A percentile compares a stretch with the other conserved stretches of the same genome.
Evolutionary conservation across 2,797 vertebrate genomes (phyloP).

Genomic region (Pseudochaenichthys georgianus): DNA sequence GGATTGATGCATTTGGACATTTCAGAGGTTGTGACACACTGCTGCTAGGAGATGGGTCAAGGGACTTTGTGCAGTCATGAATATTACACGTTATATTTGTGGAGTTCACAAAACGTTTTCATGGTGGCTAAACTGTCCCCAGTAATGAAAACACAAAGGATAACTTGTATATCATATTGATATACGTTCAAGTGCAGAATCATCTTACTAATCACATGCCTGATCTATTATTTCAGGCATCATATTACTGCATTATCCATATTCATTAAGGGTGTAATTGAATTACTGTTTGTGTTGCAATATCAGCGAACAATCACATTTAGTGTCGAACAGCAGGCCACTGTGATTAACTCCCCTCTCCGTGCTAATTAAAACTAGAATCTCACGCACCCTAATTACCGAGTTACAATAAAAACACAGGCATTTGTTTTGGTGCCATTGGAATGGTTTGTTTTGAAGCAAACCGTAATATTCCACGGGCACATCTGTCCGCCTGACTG

Average conservation of each 20-base stretch:
- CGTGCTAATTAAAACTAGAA: constrained; percentile 55
- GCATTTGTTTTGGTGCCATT: constrained; percentile 26
- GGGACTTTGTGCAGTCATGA: too few species aligned
- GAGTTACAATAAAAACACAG: constrained; percentile 50
- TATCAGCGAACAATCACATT: constrained; percentile 51
- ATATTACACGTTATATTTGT: too few species aligned
- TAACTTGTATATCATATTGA: neutral
- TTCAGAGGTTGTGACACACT: too few species aligned
- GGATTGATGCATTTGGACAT: too few species aligned
- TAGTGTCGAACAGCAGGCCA: constrained; percentile 47
- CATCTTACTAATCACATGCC: neutral
- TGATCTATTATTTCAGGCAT: constrained; percentile 5
- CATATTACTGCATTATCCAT: constrained; percentile 20
- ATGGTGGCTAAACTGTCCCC: too few species aligned
- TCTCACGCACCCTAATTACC: constrained; percentile 45
- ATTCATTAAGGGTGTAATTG: constrained; percentile 54
- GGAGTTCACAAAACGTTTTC: too few species aligned
- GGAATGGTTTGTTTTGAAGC: constrained; percentile 1
- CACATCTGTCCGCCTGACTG: constrained; percentile 41
- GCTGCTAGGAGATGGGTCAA: too few species aligned
- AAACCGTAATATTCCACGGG: constrained; percentile 24
- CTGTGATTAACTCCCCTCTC: constrained; percentile 54
- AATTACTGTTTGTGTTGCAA: constrained; percentile 34
- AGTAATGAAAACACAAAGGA: too few species aligned
- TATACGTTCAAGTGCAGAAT: neutral